phyloP scores from a whole-genome alignment of 2,797 vertebrate genomes.

The Agapornis canus region DNA sequence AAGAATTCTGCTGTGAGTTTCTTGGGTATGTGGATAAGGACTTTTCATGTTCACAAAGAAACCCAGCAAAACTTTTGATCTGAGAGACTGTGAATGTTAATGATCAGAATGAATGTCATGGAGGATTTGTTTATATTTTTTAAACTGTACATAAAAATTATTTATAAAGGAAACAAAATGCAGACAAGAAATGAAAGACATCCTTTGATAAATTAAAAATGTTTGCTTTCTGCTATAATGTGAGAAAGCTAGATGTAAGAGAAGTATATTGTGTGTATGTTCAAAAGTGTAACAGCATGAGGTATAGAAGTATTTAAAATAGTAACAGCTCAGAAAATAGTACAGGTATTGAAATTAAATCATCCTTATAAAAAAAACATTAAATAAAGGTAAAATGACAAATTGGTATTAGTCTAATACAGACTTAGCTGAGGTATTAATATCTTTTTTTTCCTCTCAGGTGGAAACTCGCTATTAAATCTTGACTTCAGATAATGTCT shows the following conservation, averaged over 20 bases:
- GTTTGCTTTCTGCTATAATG: conserved; percentile 41
- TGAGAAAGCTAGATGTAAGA: conserved; percentile 46
- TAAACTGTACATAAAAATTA: conserved; percentile 58
- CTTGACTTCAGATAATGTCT: not conserved
- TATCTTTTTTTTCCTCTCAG: not conserved
- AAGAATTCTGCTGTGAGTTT: not conserved
- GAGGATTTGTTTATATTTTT: conserved; percentile 66
- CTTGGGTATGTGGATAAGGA: not conserved
- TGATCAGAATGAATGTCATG: conserved; percentile 61
- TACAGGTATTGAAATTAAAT: conserved; percentile 51
- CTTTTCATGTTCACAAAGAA: conserved; percentile 39
- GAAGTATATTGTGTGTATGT: conserved; percentile 44
- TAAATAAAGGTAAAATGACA: conserved; percentile 64
- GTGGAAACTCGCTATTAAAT: not conserved
- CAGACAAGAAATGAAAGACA: conserved; percentile 54
- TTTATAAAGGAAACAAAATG: conserved; percentile 69
- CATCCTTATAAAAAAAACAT: conserved; percentile 57
- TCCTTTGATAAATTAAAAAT: conserved; percentile 73
- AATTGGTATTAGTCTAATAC: conserved; percentile 62
- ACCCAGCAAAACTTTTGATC: conserved; percentile 61
- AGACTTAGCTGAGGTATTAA: conserved; percentile 39
- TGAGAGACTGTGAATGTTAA: not conserved
- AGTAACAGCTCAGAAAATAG: conserved; percentile 58
- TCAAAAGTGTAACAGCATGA: conserved; percentile 65
- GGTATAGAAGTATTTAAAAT: conserved; percentile 58